Conservation (phyloP, 2,797 vertebrate species). For the Sciaenops ocellatus region DNA sequence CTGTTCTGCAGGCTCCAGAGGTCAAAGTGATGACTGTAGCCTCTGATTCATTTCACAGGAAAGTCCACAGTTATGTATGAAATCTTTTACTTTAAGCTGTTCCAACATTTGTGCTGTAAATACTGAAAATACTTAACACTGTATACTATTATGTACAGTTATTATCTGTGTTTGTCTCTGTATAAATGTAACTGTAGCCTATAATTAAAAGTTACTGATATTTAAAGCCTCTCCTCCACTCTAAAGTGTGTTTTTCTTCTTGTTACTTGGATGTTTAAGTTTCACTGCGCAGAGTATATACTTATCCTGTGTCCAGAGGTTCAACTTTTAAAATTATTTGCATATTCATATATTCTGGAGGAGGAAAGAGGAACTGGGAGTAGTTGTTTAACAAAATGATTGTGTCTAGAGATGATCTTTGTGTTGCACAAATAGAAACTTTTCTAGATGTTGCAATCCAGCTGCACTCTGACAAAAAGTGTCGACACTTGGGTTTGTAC, state of each 20-base stretch:
- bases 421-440: not conserved
- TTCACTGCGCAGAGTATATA: not conserved
- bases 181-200: constrained; percentile 73
- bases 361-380: too few species aligned
- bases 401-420: too few species aligned
- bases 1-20: not conserved
- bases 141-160: constrained; percentile 53
- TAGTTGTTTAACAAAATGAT: too few species aligned
- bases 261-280: not conserved
- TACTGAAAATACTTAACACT: constrained; percentile 57
- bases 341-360: too few species aligned
- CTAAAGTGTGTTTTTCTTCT: not conserved
- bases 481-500: constrained; percentile 36
- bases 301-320: too few species aligned
- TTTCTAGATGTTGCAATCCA: not conserved
- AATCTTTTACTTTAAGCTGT: not conserved
- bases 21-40: constrained; percentile 7
- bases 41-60: constrained; percentile 18
- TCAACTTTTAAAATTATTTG: too few species aligned
- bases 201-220: constrained; percentile 71
- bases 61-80: not conserved
- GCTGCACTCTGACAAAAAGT: not conserved
- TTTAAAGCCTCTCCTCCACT: constrained; percentile 35
- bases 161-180: constrained; percentile 71
- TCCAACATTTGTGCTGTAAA: constrained; percentile 62